A percentile compares a stretch with the other conserved stretches of the same genome.
Conservation (phyloP, 2,797 vertebrate genomes). For the Paratrypauchen microcephalus region DNA sequence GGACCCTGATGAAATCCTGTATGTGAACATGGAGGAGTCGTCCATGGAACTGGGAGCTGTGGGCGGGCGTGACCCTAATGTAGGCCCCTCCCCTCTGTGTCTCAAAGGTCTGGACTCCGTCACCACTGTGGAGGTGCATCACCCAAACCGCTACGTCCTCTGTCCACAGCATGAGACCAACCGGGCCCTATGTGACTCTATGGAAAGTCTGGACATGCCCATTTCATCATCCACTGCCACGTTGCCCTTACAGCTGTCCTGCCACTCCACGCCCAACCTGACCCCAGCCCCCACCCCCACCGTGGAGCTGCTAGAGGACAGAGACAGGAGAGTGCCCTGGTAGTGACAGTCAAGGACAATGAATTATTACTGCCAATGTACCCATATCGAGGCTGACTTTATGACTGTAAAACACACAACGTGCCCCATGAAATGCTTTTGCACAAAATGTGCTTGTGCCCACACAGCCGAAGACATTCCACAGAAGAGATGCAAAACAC, state of each 20-base stretch:
- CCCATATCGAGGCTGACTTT: slow-evolving; percentile 23
- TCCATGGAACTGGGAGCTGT: slow-evolving; percentile 81
- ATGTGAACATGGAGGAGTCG: slow-evolving; percentile 92
- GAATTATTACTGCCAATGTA: slow-evolving; percentile 27
- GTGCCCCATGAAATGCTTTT: slow-evolving; percentile 38
- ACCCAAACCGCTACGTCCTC: slow-evolving; percentile 85
- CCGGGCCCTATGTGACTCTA: slow-evolving; percentile 70
- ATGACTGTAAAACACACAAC: slow-evolving; percentile 30
- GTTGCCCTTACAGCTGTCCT: slow-evolving; percentile 64
- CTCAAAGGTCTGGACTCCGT: slow-evolving; percentile 79
- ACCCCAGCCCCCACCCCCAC: slow-evolving; percentile 48
- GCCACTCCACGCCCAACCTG: slow-evolving; percentile 57
- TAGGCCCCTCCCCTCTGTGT: slow-evolving; percentile 55
- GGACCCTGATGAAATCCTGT: slow-evolving; percentile 88
- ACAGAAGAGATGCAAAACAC: slow-evolving; percentile 16
- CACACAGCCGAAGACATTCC: slow-evolving; percentile 44
- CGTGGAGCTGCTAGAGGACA: slow-evolving; percentile 57
- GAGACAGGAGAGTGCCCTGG: slow-evolving; percentile 68
- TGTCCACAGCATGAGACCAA: slow-evolving; percentile 84
- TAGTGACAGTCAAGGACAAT: slow-evolving; percentile 52
- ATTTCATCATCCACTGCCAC: slow-evolving; percentile 69
- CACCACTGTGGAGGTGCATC: slow-evolving; percentile 82
- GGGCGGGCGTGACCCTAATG: slow-evolving; percentile 76
- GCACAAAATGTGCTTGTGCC: slow-evolving; percentile 42
- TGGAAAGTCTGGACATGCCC: slow-evolving; percentile 75